phyloP scores from a whole-genome alignment of 2,888 invertebrate genomes.

The Strigamia crassipes region DNA sequence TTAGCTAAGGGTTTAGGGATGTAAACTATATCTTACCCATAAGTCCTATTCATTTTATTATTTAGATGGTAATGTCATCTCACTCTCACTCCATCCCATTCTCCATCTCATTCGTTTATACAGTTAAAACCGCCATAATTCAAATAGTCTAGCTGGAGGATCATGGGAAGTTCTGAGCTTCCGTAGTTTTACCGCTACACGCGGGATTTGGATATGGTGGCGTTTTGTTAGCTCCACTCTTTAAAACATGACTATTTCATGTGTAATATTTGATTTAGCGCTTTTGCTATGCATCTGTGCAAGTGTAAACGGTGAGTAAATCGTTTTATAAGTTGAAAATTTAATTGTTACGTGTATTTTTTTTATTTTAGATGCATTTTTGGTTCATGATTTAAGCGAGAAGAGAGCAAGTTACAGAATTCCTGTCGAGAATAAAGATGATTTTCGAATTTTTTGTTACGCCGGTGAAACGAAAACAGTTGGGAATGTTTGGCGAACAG shows the following conservation, averaged over 20 bases:
- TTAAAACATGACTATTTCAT: background rate
- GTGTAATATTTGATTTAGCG: background rate
- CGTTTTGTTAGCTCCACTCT: background rate
- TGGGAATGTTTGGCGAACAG: background rate
- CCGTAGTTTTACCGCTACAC: background rate
- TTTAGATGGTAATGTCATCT: too few species aligned
- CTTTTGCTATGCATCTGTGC: background rate
- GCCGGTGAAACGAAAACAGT: background rate
- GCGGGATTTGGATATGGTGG: background rate
- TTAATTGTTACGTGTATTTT: background rate
- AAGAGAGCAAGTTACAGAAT: background rate
- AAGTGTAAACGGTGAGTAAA: background rate
- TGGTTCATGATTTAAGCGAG: background rate
- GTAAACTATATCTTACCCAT: too few species aligned
- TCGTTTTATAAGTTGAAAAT: background rate
- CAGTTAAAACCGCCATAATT: too few species aligned
- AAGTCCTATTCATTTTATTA: too few species aligned
- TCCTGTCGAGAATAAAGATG: background rate
- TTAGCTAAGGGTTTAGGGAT: too few species aligned
- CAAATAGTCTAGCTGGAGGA: too few species aligned
- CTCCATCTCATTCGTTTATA: too few species aligned
- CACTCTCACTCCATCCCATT: too few species aligned
- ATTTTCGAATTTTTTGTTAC: constrained; percentile 15
- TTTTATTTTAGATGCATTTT: background rate
- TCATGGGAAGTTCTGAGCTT: background rate